phyloP scores from a whole-genome alignment of 2,113 vertebrate genomes.

The Trachemys scripta region DNA sequence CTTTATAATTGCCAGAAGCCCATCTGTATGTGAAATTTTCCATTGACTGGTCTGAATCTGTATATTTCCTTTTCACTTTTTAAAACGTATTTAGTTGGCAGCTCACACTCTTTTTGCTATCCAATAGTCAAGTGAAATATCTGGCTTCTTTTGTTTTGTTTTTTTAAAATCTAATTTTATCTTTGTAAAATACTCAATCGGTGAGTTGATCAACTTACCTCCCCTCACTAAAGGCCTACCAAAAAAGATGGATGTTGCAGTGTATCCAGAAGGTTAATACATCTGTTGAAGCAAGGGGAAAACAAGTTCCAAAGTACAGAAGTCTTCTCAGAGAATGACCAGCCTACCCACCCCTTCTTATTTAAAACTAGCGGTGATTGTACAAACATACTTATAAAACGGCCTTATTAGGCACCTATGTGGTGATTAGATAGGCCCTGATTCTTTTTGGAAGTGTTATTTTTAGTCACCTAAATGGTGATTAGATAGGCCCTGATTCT shows the following conservation, averaged over 20 bases:
- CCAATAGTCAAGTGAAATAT: background rate
- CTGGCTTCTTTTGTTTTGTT: background rate
- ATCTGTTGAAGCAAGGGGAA: background rate
- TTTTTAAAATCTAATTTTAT: background rate
- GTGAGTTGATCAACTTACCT: background rate
- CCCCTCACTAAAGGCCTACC: background rate
- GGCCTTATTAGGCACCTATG: background rate
- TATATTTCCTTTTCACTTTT: background rate
- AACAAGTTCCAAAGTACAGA: background rate
- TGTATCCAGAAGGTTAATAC: background rate
- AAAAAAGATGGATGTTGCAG: background rate
- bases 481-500: background rate
- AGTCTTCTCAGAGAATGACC: background rate
- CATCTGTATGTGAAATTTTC: background rate
- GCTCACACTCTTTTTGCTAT: background rate
- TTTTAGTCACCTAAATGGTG: background rate
- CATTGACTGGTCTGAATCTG: background rate
- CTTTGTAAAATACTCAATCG: background rate
- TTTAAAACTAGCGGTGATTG: background rate
- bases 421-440: background rate
- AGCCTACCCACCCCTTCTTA: background rate
- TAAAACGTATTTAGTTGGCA: background rate
- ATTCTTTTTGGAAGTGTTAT: background rate
- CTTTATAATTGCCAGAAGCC: conserved; percentile 46
- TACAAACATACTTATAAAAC: background rate